phyloP scores from a whole-genome alignment of 2,113 vertebrate species.

The Turnix velox region DNA sequence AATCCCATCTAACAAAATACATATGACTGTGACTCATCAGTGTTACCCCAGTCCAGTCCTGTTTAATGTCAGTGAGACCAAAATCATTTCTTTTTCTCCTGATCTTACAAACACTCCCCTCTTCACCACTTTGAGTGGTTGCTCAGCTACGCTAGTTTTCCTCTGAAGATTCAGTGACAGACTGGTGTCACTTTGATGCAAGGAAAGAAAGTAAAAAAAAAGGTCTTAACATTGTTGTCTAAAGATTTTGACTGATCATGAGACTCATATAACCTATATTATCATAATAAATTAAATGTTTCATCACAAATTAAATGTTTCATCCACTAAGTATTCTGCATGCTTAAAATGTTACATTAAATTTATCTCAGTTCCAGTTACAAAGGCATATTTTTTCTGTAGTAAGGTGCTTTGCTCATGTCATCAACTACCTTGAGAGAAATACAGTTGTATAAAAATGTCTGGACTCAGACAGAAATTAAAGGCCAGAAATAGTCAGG shows the following conservation, averaged over 20 bases:
- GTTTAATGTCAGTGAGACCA: not conserved
- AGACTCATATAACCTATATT: not conserved
- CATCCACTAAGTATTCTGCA: not conserved
- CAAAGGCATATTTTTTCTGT: not conserved
- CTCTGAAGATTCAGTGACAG: not conserved
- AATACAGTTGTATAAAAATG: not conserved
- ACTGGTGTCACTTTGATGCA: not conserved
- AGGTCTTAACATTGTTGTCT: not conserved
- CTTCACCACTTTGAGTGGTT: not conserved
- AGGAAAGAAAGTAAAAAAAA: not conserved
- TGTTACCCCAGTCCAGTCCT: not conserved
- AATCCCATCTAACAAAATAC: not conserved
- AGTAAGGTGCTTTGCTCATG: not conserved
- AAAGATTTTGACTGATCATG: not conserved
- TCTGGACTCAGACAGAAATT: not conserved
- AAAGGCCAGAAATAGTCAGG: not conserved
- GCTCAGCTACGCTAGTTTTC: not conserved
- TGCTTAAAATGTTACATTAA: not conserved
- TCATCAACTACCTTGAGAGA: not conserved
- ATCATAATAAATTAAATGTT: not conserved
- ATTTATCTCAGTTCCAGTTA: not conserved
- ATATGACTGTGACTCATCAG: not conserved
- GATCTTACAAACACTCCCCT: not conserved
- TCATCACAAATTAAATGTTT: not conserved
- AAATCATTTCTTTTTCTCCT: not conserved